Base-by-base conservation (phyloP, 2,797 vertebrate genomes). In the Distichodus sexfasciatus region DNA sequence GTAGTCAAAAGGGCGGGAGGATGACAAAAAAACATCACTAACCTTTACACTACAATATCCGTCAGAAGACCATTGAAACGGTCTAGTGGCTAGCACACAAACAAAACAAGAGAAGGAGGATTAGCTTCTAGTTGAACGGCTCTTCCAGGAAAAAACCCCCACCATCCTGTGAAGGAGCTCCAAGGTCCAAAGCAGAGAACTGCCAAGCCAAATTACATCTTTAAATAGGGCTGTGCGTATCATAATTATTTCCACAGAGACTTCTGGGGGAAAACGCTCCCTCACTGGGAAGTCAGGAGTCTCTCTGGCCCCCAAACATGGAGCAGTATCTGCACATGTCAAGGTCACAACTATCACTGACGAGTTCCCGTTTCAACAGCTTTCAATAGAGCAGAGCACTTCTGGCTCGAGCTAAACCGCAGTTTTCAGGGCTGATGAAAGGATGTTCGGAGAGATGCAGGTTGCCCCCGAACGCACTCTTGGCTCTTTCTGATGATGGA, bases 151-250 rank as follows among this genome's bases (percentile, higher is more conserved):
- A 68, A 71, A 57, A 40, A n/a, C n/a, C n/a, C 1, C 21, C 28
- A 10, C 5, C 2, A 21, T 10, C 43, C 46, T 61, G 46, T 66
- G 43, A 38, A 47, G 64, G 43, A 33, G 10, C 50, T 28, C 29
- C 17, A 53, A 70, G 31, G 64, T 51, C 17, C 21, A 8, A 44
- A 9, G n/a, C 23, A 38, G 46, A 50, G 50, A 64, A 58, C 69
- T 58, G 60, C 15, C 28, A 44, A 48, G 47, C 8, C 43, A 57
- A 58, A 67, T 57, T 47, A 64, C 58, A 54, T 68, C 44, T 60
- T 77, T 74, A 71, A 68, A 74, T 59, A 77, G 48, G 4, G 41
- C 28, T 57, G 23, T 41, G n/a, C 31, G 21, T 59, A 35, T n/a
- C 19, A 35, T 68, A 68, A 64, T 69, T 68, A 60, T 65, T 70